Percentiles rank a stretch among this genome's conserved stretches.
These are phyloP conservation scores for Rapana venosa DNA, from an alignment of 2,888 invertebrate species.

Conservation along the genomic window DNA sequence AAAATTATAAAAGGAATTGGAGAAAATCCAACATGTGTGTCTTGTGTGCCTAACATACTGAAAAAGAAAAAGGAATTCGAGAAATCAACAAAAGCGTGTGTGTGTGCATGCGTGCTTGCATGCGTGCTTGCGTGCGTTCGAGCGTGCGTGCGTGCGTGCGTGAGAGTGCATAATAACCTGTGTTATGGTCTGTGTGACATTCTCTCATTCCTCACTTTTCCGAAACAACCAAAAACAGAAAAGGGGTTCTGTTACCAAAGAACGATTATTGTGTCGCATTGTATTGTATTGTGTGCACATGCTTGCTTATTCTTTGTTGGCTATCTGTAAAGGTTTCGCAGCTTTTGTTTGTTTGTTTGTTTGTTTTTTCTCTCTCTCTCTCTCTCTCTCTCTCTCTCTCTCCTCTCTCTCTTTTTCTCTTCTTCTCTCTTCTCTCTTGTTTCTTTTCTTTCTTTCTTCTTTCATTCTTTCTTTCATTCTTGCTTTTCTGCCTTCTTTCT, in stretches of 20 bases:
- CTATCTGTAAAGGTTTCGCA: not conserved
- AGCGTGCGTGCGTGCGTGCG: not conserved
- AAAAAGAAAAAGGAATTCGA: too few relatives aligned
- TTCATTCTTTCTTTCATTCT: not conserved
- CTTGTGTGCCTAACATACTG: too few relatives aligned
- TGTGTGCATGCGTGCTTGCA: too few relatives aligned
- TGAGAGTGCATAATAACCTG: not conserved
- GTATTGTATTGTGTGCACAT: not conserved
- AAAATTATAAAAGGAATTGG: too few relatives aligned
- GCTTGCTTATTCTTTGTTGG: not conserved
- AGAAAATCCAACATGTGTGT: too few relatives aligned
- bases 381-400: constrained; percentile 18
- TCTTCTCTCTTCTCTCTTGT: not conserved
- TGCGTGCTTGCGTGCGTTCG: not conserved
- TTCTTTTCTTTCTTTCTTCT: not conserved
- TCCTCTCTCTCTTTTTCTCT: not conserved
- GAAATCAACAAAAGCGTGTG: too few relatives aligned
- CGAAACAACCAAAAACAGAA: not conserved
- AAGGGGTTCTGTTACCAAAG: not conserved
- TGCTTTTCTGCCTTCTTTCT: not conserved
- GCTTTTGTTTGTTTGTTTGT: not conserved
- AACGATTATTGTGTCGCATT: not conserved
- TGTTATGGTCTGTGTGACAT: not conserved
- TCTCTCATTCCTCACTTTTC: not conserved
- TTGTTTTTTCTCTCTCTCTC: constrained; percentile 5